Conservation (phyloP, 2,797 vertebrate genomes). For the Champsocephalus gunnari region DNA sequence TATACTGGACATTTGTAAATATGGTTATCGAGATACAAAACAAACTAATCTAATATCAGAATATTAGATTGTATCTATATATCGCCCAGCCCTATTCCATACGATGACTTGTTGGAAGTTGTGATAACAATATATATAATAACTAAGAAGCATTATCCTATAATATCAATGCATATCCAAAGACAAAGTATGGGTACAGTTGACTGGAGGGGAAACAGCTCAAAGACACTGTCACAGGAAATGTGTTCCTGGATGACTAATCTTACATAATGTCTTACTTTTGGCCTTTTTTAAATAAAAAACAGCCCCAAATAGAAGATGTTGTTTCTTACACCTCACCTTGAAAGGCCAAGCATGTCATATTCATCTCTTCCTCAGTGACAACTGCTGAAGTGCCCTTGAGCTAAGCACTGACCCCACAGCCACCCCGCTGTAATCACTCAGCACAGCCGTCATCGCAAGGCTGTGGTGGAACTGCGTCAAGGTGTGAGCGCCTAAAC, state of each 20-base stretch:
- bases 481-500: slow-evolving; percentile 57
- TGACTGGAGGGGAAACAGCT: slow-evolving; percentile 25
- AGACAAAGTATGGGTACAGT: background rate
- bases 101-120: background rate
- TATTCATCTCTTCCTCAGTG: slow-evolving; percentile 51
- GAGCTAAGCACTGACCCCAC: slow-evolving; percentile 71
- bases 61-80: no score
- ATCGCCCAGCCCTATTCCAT: no score
- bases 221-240: slow-evolving; percentile 20
- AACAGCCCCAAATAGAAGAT: slow-evolving; percentile 14
- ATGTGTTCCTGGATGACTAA: slow-evolving; percentile 27
- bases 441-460: slow-evolving; percentile 42
- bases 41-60: no score
- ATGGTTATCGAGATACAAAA: no score
- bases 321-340: slow-evolving; percentile 41
- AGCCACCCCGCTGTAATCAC: slow-evolving; percentile 61
- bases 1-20: no score
- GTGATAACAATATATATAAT: background rate
- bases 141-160: background rate
- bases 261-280: slow-evolving; percentile 25
- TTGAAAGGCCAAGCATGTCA: slow-evolving; percentile 49
- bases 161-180: background rate
- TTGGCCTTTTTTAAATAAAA: slow-evolving; percentile 32
- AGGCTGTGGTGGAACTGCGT: slow-evolving; percentile 41
- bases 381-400: slow-evolving; percentile 70